Evolutionary conservation across 2,113 vertebrate species (phyloP).

Genomic region (Formicarius rufipectus): DNA sequence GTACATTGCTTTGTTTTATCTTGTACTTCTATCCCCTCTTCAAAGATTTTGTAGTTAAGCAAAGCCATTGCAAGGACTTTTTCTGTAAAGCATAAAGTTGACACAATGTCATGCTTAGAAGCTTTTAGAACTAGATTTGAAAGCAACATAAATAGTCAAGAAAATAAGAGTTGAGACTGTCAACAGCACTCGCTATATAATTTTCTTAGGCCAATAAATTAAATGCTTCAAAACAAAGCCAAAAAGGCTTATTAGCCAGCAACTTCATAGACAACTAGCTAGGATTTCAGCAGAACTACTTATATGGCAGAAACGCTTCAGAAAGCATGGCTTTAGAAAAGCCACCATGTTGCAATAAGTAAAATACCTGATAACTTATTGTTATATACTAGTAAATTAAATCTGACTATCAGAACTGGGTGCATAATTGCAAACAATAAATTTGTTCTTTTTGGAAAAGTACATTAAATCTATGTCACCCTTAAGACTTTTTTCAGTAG

Average conservation of each 20-base stretch:
- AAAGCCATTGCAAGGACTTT: not conserved
- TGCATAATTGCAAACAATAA: not conserved
- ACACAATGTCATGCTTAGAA: not conserved
- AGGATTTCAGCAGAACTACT: not conserved
- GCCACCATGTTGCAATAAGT: not conserved
- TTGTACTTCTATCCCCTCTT: not conserved
- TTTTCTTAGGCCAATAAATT: not conserved
- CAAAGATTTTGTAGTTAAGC: not conserved
- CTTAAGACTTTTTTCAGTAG: not conserved
- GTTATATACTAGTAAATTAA: not conserved
- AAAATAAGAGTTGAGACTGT: not conserved
- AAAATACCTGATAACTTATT: not conserved
- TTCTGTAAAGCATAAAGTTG: not conserved
- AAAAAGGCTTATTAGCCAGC: not conserved
- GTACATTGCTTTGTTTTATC: not conserved
- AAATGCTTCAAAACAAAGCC: not conserved
- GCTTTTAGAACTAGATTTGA: not conserved
- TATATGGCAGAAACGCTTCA: not conserved
- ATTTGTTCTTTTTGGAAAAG: too few species aligned
- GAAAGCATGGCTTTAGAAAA: not conserved
- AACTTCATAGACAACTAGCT: not conserved
- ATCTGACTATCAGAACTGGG: not conserved
- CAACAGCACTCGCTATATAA: not conserved
- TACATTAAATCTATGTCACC: not conserved
- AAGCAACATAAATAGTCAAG: not conserved